Conservation (phyloP, 2,113 vertebrate genomes). For the Platysternon megacephalum region DNA sequence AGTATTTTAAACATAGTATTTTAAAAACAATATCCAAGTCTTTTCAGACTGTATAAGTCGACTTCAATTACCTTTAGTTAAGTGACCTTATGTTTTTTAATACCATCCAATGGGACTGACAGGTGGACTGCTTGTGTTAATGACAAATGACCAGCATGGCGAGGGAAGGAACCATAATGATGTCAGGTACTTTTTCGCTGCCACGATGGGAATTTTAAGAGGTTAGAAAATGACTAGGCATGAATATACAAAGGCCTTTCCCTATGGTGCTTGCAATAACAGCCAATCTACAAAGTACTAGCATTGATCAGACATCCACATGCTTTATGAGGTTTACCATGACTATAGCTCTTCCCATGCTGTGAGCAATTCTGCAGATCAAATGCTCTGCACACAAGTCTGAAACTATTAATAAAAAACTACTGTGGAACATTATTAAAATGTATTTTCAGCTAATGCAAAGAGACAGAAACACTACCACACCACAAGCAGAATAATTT, state of each 20-base stretch:
- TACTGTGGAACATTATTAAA: slow-evolving; percentile 23
- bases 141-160: not conserved
- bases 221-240: not conserved
- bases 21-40: not conserved
- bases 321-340: not conserved
- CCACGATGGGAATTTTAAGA: not conserved
- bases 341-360: not conserved
- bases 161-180: not conserved
- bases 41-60: not conserved
- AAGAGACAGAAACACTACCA: slow-evolving; percentile 32
- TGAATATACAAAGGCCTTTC: not conserved
- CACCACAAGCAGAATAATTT: slow-evolving; percentile 20
- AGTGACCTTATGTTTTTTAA: not conserved
- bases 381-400: not conserved
- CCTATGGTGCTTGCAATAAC: not conserved
- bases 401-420: slow-evolving; percentile 38
- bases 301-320: not conserved
- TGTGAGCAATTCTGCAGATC: slow-evolving; percentile 7
- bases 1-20: not conserved
- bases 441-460: slow-evolving; percentile 46
- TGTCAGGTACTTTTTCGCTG: not conserved
- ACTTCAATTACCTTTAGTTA: not conserved
- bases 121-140: not conserved
- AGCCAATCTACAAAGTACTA: not conserved
- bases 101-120: not conserved